phyloP scores from a whole-genome alignment of 2,888 invertebrate species.

The Nesidiocoris tenuis region DNA sequence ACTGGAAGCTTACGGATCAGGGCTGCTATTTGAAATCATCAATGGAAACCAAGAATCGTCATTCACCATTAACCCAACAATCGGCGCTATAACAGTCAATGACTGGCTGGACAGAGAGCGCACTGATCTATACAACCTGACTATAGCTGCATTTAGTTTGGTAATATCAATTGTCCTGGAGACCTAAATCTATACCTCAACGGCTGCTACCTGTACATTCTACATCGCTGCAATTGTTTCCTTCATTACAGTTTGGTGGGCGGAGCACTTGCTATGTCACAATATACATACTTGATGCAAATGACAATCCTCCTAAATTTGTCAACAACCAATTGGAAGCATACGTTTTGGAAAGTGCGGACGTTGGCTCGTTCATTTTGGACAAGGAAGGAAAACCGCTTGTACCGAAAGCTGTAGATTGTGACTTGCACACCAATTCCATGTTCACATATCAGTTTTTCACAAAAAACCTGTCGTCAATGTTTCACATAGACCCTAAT shows the following conservation, averaged over 20 bases:
- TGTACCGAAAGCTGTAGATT: conserved; percentile 79
- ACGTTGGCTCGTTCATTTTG: conserved; percentile 70
- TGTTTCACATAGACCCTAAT: conserved; percentile 81
- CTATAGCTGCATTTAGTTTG: conserved; percentile 81
- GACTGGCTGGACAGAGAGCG: conserved; percentile 79
- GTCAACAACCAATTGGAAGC: conserved; percentile 66
- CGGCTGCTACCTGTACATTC: too few relatives aligned
- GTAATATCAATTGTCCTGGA: conserved; percentile 58
- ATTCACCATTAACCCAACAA: conserved; percentile 81
- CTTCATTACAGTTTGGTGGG: conserved; percentile 60
- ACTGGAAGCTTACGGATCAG: conserved; percentile 76
- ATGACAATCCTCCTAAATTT: conserved; percentile 79
- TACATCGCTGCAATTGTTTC: not conserved
- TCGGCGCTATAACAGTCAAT: conserved; percentile 78
- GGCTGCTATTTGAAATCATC: conserved; percentile 75
- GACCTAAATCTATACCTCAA: too few relatives aligned
- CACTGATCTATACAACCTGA: conserved; percentile 73
- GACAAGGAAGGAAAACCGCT: conserved; percentile 70
- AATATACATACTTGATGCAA: conserved; percentile 85
- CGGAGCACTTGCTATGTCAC: conserved; percentile 65
- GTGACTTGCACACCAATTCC: conserved; percentile 81
- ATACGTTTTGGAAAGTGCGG: conserved; percentile 70
- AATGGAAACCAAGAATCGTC: conserved; percentile 68
- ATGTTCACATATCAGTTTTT: conserved; percentile 80
- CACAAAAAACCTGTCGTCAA: conserved; percentile 72